Conservation (phyloP, 2,113 vertebrate species). For the Accipiter virgatus region DNA sequence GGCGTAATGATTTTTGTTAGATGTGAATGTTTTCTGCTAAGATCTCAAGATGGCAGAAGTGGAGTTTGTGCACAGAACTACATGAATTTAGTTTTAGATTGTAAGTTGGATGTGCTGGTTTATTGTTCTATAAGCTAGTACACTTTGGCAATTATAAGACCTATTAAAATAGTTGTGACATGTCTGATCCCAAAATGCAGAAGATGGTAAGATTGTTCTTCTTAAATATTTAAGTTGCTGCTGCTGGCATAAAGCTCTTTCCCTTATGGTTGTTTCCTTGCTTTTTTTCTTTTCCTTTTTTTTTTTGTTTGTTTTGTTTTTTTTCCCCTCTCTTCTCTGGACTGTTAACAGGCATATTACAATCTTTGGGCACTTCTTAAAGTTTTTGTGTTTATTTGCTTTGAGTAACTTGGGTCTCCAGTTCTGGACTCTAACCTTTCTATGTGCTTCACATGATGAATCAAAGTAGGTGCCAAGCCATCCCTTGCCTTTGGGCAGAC, state of each 20-base stretch:
- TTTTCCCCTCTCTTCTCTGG: not conserved
- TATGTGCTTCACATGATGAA: not conserved
- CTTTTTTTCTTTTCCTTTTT: not conserved
- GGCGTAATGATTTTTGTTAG: not conserved
- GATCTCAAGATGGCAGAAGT: slow-evolving; percentile 40
- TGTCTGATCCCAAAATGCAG: not conserved
- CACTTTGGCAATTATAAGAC: not conserved
- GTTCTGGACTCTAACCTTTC: not conserved
- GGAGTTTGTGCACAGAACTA: slow-evolving; percentile 24
- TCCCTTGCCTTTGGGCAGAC: not conserved
- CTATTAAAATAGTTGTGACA: not conserved
- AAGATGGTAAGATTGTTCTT: not conserved
- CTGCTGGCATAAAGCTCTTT: not conserved
- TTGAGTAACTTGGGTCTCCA: not conserved
- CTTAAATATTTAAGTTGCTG: not conserved
- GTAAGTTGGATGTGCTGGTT: slow-evolving; percentile 18
- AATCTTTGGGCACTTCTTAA: not conserved
- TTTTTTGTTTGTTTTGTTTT: too few species aligned
- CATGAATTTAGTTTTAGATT: not conserved
- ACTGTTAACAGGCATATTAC: not conserved
- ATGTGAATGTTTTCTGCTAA: slow-evolving; percentile 24
- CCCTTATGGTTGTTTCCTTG: not conserved
- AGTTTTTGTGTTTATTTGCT: not conserved
- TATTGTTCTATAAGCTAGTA: slow-evolving; percentile 40
- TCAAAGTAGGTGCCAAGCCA: not conserved